Base-by-base conservation (phyloP, 2,113 vertebrate species). In the Copsychus sechellarum region DNA sequence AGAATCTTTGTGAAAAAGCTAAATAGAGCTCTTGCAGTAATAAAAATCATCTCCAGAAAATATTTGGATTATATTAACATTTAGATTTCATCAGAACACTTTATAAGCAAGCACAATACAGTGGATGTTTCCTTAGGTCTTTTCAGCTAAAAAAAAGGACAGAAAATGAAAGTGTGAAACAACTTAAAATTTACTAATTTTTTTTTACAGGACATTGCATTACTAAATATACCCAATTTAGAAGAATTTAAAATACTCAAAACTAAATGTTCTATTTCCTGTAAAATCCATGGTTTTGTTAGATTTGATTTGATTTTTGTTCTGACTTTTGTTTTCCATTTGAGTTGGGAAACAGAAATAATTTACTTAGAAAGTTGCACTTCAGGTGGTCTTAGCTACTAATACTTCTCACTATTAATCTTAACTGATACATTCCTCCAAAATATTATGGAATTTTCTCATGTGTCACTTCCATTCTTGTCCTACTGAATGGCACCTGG, bases 1-100 rank as follows among this genome's bases (percentile, higher is more conserved):
- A 97, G 99, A 99, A 60, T 96, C 97, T 72, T 77, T 96, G 89
- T 98, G 92, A 98, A 94, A 81, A 95, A 90, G 56, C 69, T 91
- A 62, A 83, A 14, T 8, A 72, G 66, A 79, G 9, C 9, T 85
- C 38, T 70, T 86, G 38, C 29, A 74, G 72, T 54, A 66, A 66
- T 50, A 66, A 58, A 74, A 81, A 61, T 80, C 3, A 1, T 81
- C 76, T 88, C 51, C 72, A 43, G 90, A 70, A 94, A 77, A 58
- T 47, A 48, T 45, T 45, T 45, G 43, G 43, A 45, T 45, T 20
- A 45, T 45, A 45, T 20, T 73, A 83, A 81, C 42, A 40, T 38
- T 80, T 70, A 42, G 51, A 66, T 81, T 86, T 88, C 14, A 62
- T 83, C 56, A 86, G 42, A 93, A 81, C 24, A 34, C 12, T 69